Conservation (phyloP, 1,140 invertebrate species). For the Hormaphis cornu region DNA sequence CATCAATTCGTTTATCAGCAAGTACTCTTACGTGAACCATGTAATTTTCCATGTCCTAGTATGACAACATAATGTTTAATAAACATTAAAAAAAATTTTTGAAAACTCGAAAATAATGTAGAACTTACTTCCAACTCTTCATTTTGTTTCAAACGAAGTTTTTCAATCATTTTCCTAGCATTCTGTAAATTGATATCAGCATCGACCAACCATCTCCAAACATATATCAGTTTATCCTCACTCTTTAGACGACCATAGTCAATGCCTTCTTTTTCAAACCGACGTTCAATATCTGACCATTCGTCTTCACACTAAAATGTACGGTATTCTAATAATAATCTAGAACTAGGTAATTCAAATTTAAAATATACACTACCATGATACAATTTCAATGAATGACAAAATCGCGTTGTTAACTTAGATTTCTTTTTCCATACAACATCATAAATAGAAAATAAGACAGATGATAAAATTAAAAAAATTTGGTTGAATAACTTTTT, state of each 20-base stretch:
- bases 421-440: too few species aligned
- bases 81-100: constrained; percentile 2
- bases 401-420: too few species aligned
- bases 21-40: constrained; percentile 40
- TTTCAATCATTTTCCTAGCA: constrained; percentile 42
- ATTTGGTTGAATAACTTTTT: too few species aligned
- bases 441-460: too few species aligned
- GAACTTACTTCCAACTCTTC: constrained; percentile 41
- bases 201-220: constrained; percentile 43
- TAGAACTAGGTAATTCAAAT: too few species aligned
- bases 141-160: constrained; percentile 41
- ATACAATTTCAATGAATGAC: not conserved
- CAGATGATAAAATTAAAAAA: too few species aligned
- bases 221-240: constrained; percentile 41
- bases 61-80: not conserved
- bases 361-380: not conserved
- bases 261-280: constrained; percentile 41
- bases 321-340: not conserved
- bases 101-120: not conserved
- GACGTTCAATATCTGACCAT: constrained; percentile 40
- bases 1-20: constrained; percentile 40
- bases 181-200: constrained; percentile 43
- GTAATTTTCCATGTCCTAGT: constrained; percentile 43
- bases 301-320: constrained; percentile 40
- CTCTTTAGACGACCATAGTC: constrained; percentile 38